Evolutionary conservation across 2,888 invertebrate species (phyloP), one percentile per base, ranked within the genome.

Genomic region (Diplazon laetatorius): DNA sequence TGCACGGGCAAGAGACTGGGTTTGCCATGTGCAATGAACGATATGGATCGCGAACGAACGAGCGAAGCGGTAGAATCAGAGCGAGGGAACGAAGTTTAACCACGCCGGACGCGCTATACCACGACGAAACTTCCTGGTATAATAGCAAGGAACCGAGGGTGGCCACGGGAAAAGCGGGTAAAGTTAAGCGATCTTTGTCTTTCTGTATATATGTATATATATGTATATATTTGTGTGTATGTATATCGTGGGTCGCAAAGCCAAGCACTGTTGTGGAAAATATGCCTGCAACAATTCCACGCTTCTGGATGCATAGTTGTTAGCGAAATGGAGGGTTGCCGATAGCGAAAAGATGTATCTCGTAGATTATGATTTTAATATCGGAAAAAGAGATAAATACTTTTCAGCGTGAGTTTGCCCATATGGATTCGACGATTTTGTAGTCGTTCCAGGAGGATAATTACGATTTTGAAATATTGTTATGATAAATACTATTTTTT

Each of bases 101-200:
- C 77, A 25, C 66, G 63, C 35, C 48, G 68, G 65, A 59, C 70
- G 48, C 39, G 42, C 55, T 16, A 68, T 46, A 55, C 68, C 72
- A 42, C 77, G 20, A 63, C 48, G 20, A 78, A 78, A 78, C 77
- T 78, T 73, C 63, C 50, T 39, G 9, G 48, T 55, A 70, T 73
- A 78, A 78, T 78, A 69, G 68, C 25, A 50, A 66, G 20, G 35
- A 25, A 42, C n/a, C 48, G 60, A 37, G 44, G 9, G 60, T 16
- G n/a, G 9, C 22, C 18, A 60, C 14, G n/a, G n/a, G 44, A 12
- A 63, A 57, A 20, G 62, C 42, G 63, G 57, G 73, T 73, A 78
- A 73, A 78, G 77, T 73, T 78, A 59, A 73, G 73, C 69, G 73
- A 57, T 78, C 73, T 78, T 72, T 77, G 68, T 77, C 72, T 73